These are phyloP conservation scores for Rotaria macrura DNA, from an alignment of 2,888 invertebrate species.

Conservation along the genomic window DNA sequence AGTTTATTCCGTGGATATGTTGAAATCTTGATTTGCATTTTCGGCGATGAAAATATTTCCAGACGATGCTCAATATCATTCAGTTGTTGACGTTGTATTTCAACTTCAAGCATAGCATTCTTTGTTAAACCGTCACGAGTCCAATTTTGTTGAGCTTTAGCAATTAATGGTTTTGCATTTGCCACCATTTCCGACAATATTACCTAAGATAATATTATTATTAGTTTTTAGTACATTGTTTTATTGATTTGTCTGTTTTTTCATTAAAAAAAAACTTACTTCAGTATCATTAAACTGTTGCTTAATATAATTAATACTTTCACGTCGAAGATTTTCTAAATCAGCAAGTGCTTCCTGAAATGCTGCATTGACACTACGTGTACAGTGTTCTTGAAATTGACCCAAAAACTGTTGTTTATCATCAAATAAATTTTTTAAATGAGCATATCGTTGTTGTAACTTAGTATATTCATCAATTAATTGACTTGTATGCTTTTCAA, in stretches of 20 bases:
- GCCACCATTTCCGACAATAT: neutral
- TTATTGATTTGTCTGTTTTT: neutral
- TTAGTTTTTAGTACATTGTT: neutral
- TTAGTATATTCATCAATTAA: neutral
- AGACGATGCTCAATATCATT: neutral
- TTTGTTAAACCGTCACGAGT: neutral
- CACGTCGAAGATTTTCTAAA: conserved; percentile 1
- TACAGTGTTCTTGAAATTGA: neutral
- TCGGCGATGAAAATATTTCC: neutral
- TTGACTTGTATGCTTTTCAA: neutral
- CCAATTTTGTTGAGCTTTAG: neutral
- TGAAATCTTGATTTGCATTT: neutral
- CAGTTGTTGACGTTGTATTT: neutral
- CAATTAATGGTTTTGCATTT: neutral
- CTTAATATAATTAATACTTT: neutral
- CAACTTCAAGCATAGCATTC: neutral
- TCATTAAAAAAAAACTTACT: conserved; percentile 5
- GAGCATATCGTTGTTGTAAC: neutral
- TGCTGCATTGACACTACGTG: neutral
- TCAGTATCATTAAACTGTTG: neutral
- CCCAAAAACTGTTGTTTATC: neutral
- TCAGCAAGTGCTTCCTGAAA: neutral
- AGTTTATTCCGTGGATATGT: neutral
- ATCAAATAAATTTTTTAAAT: neutral
- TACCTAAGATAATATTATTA: neutral